A percentile compares a stretch with the other conserved stretches of the same genome.
Evolutionary conservation across 2,797 vertebrate genomes (phyloP).

Genomic region (Poecilia velifera): DNA sequence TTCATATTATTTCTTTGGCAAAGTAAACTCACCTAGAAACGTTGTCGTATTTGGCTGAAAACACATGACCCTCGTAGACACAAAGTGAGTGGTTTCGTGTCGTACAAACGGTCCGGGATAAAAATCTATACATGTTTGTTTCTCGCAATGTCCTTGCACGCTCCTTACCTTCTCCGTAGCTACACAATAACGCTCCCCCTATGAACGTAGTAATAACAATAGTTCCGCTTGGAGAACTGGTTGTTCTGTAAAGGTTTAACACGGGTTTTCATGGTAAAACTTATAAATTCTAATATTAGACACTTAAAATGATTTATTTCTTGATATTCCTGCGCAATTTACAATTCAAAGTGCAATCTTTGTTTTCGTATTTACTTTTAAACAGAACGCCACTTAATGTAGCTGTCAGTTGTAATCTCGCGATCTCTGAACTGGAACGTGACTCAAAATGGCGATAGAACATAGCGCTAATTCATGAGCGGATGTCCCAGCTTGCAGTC

Average conservation of each 20-base stretch:
- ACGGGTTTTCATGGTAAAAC: background rate
- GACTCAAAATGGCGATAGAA: conserved; percentile 83
- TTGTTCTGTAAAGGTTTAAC: background rate
- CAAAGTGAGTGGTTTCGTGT: conserved; percentile 37
- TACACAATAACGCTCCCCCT: conserved; percentile 36
- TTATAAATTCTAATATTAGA: no score
- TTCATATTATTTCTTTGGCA: background rate
- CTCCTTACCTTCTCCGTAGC: conserved; percentile 22
- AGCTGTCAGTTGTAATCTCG: conserved; percentile 49
- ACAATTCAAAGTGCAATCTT: background rate
- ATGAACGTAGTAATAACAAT: background rate
- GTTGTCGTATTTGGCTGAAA: conserved; percentile 40
- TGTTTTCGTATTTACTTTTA: background rate
- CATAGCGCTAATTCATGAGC: conserved; percentile 75
- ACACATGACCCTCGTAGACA: conserved; percentile 19
- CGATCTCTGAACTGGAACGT: conserved; percentile 59
- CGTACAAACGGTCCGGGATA: conserved; percentile 35
- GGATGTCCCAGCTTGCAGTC: conserved; percentile 57
- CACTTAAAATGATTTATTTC: no score
- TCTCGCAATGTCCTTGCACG: conserved; percentile 64
- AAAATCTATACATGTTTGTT: conserved; percentile 69
- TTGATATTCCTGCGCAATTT: background rate
- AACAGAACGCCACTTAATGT: background rate
- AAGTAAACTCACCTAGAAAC: conserved; percentile 66
- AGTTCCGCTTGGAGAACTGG: conserved; percentile 56